These are phyloP conservation scores for Orius laevigatus DNA, from an alignment of 1,140 invertebrate genomes.

Conservation along the genomic window DNA sequence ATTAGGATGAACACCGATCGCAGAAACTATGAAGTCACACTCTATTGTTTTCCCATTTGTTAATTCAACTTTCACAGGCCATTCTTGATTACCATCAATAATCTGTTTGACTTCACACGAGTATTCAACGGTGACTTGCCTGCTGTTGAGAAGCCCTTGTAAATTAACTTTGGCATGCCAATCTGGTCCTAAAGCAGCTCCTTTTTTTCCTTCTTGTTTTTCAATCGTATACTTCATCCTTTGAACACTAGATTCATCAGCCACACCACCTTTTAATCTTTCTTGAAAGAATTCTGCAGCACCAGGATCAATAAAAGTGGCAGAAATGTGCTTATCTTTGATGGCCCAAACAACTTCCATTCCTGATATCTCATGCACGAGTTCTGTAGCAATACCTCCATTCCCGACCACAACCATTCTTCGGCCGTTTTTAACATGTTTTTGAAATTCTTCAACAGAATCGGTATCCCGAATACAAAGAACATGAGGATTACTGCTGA, in stretches of 20 bases:
- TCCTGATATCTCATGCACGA: constrained; percentile 72
- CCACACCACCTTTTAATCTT: constrained; percentile 23
- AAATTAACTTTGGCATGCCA: constrained; percentile 65
- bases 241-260: constrained; percentile 32
- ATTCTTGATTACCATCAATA: constrained; percentile 31
- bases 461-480: constrained; percentile 91
- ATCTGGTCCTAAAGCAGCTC: constrained; percentile 86
- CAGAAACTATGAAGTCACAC: constrained; percentile 89
- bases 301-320: constrained; percentile 89
- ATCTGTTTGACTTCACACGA: constrained; percentile 45
- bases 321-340: constrained; percentile 79
- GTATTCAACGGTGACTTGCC: constrained; percentile 40
- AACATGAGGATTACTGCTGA: constrained; percentile 46
- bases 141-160: constrained; percentile 30
- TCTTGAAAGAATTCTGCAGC: constrained; percentile 82
- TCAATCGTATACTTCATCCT: constrained; percentile 49
- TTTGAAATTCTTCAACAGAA: constrained; percentile 66
- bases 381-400: constrained; percentile 93
- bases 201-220: constrained; percentile 26
- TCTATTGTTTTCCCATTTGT: constrained; percentile 56
- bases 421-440: constrained; percentile 44
- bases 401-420: constrained; percentile 81
- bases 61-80: constrained; percentile 56
- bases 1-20: constrained; percentile 78
- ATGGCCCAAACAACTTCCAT: constrained; percentile 86